These are phyloP conservation scores for Rotaria sp. DNA, from an alignment of 2,888 invertebrate species.

Conservation along the genomic window DNA sequence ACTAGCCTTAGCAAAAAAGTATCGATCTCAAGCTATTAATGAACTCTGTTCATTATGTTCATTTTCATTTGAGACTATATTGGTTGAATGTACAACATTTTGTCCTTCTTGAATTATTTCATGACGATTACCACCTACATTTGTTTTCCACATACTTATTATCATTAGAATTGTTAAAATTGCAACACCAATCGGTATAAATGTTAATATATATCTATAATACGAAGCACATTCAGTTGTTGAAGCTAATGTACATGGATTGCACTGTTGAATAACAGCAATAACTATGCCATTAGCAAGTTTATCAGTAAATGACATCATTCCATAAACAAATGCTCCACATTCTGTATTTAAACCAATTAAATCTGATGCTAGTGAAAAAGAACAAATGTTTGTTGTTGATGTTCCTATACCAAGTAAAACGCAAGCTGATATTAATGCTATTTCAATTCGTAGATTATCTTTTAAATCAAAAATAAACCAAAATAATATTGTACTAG, in stretches of 20 bases:
- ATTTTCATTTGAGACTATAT: background rate
- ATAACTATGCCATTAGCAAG: conserved; percentile 78
- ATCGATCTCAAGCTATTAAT: background rate
- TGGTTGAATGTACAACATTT: background rate
- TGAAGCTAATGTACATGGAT: conserved; percentile 50
- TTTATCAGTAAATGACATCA: conserved; percentile 86
- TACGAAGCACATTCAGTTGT: background rate
- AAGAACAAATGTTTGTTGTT: conserved; percentile 75
- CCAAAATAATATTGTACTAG: conserved; percentile 31
- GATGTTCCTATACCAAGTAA: conserved; percentile 75
- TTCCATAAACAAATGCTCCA: conserved; percentile 81
- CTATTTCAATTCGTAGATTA: background rate
- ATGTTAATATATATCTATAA: conserved; percentile 12
- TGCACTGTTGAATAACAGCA: conserved; percentile 74
- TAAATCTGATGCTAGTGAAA: conserved; percentile 79
- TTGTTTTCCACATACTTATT: background rate
- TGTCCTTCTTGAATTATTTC: background rate
- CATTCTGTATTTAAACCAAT: conserved; percentile 72
- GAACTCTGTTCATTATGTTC: background rate
- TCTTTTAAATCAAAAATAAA: background rate
- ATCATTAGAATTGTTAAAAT: background rate
- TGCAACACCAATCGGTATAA: background rate
- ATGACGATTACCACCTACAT: background rate
- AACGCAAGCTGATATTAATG: conserved; percentile 46
- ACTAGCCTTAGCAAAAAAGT: background rate